Percentiles rank a stretch among this genome's conserved stretches.
Evolutionary conservation across 2,113 vertebrate genomes (phyloP).

Genomic region (Porphyrio hochstetteri): DNA sequence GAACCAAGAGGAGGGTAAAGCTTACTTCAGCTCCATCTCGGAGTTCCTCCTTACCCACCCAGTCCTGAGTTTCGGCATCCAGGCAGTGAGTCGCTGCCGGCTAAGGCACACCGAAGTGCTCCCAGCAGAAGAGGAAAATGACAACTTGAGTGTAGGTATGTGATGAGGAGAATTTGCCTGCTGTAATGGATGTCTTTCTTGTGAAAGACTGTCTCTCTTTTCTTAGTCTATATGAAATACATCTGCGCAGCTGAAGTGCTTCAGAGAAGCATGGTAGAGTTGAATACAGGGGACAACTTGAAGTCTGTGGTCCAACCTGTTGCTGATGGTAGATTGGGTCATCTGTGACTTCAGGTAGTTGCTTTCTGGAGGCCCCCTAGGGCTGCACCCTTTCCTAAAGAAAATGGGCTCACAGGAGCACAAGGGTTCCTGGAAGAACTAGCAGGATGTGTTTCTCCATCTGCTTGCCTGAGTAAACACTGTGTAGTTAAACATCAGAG

Average conservation of each 20-base stretch:
- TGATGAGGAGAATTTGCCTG: neutral
- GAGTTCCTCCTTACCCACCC: slow-evolving; percentile 98
- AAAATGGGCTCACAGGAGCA: neutral
- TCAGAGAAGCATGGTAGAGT: neutral
- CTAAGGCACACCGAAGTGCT: slow-evolving; percentile 91
- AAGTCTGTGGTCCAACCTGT: neutral
- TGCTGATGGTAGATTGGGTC: neutral
- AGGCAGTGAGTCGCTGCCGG: slow-evolving; percentile 87
- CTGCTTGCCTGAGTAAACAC: neutral
- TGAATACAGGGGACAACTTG: neutral
- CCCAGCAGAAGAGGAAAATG: slow-evolving; percentile 91
- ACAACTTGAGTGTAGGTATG: slow-evolving; percentile 85
- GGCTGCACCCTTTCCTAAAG: neutral
- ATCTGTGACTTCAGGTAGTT: neutral
- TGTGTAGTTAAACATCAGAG: neutral
- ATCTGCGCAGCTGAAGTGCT: neutral
- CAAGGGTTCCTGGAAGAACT: neutral
- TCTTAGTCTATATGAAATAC: neutral
- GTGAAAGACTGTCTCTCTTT: neutral
- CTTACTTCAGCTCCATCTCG: slow-evolving; percentile 93
- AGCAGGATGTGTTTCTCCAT: neutral
- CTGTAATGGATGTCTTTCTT: neutral
- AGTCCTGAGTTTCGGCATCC: slow-evolving; percentile 94
- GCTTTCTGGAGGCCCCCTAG: neutral
- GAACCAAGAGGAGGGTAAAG: slow-evolving; percentile 91